Base-by-base conservation (phyloP, 1,140 invertebrate species). In the Cotesia chilonis region DNA sequence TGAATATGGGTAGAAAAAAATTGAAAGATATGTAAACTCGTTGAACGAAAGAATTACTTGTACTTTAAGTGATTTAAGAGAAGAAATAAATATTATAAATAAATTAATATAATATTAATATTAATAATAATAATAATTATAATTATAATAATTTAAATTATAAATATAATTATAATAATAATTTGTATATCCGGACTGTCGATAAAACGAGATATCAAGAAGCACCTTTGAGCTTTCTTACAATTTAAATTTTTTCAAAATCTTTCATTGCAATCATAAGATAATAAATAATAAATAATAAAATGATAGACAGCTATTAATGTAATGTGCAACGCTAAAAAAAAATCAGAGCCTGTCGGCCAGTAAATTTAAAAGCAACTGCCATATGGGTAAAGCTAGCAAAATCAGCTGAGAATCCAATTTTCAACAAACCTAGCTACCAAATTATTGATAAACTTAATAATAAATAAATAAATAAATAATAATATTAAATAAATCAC, bases 301-400 rank as follows among this genome's bases (percentile, higher is more conserved):
- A 47, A 47, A 69, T 69, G 57, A 75, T 75, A 75, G 60, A 75
- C 51, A 68, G 67, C 73, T 75, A 79, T 76, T 76, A 71, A 14
- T 51, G 75, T 78, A 79, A 79, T 79, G 76, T 80, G 76, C 77
- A 73, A 82, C 78, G 78, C 77, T 81, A 74, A 78, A 76, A 69
- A 61, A 55, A 55, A 55, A 55, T 14, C 54, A 55, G 74, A 83
- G 78, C 77, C 81, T 81, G 75, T 80, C 80, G 81, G 82, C 78
- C 79, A 80, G 82, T 81, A 74, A 76, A 79, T 83, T 77, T 83
- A 83, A 79, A 78, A 83, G 82, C 78, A 82, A 84, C 83, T 84
- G 83, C 83, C 83, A 84, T 28, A 28, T 83, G 81, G 79, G 78
- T 83, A 73, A 79, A 78, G 79, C 74, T 81, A 81, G 75, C 69